Evolutionary conservation across 2,797 vertebrate genomes (phyloP), one percentile per base, ranked within the genome.

Genomic region (Sebastes alutus): DNA sequence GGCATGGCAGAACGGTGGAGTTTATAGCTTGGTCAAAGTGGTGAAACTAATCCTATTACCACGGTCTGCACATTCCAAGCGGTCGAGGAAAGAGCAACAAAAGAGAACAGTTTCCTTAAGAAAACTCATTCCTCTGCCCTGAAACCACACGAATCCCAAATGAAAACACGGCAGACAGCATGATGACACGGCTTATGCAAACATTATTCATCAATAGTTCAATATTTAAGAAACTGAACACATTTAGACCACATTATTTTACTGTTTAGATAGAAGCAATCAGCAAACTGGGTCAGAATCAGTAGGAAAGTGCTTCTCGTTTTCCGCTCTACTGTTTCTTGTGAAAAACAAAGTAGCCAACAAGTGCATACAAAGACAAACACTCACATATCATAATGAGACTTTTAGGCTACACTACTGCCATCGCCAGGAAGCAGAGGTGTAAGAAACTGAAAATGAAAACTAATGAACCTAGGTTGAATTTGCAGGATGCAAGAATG

Each of bases 11-110:
- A 80, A 72, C 61, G 64, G 77, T 63, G 78, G 38, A 68, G 66
- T 84, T 81, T 72, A 77, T 62, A 65, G 70, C 72, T 55, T 58
- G 35, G 81, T 35, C 66, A 77, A 78, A 87, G 76, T 70, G 71
- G 46, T 83, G 77, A 88, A 84, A 87, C 80, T 89, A 91, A 91
- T 87, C 81, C 77, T 82, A 79, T 93, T 89, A 85, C 56, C 68
- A 54, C 13, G 5, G 76, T 77, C 75, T 73, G 69, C 62, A 68
- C 86, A 89, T 90, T 90, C 82, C 78, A 84, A 20, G 52, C 25
- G 12, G 76, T 76, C 38, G 72, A 66, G 38, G 66, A 75, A 79
- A 84, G 32, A 81, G 81, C 23, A 86, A 77, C 22, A 49, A 68
- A 63, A 23, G 46, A 55, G 22, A 75, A 16, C 29, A 46, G 61